A percentile compares a stretch with the other conserved stretches of the same genome.
Evolutionary conservation across 2,888 invertebrate genomes (phyloP).

Genomic region (Drosophila quasianomalipes): DNA sequence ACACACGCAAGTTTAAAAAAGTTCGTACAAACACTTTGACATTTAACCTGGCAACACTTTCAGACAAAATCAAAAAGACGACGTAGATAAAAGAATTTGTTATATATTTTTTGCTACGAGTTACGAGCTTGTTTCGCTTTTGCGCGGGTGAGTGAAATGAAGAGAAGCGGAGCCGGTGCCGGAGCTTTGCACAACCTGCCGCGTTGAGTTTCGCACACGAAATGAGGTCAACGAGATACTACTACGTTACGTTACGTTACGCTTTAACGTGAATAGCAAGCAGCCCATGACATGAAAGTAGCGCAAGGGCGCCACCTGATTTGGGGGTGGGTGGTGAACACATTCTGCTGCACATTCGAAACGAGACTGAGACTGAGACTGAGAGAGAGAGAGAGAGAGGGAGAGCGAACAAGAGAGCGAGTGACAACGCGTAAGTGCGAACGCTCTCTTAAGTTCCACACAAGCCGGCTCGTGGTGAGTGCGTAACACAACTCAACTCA

Average conservation of each 20-base stretch:
- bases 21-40: slow-evolving; percentile 66
- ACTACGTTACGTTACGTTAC: slow-evolving; percentile 57
- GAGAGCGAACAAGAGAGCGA: not conserved
- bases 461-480: slow-evolving; percentile 59
- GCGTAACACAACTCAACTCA: slow-evolving; percentile 12
- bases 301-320: slow-evolving; percentile 77
- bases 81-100: slow-evolving; percentile 17
- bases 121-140: slow-evolving; percentile 2
- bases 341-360: slow-evolving; percentile 26
- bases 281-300: slow-evolving; percentile 65
- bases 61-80: slow-evolving; percentile 13
- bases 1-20: slow-evolving; percentile 33
- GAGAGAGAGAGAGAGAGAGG: not conserved
- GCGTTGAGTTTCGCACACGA: slow-evolving; percentile 83
- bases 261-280: slow-evolving; percentile 26
- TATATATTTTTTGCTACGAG: slow-evolving; percentile 1
- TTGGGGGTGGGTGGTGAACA: slow-evolving; percentile 63
- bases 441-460: slow-evolving; percentile 59
- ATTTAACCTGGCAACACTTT: slow-evolving; percentile 50
- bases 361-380: slow-evolving; percentile 31
- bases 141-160: slow-evolving; percentile 1
- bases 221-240: slow-evolving; percentile 84
- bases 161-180: slow-evolving; percentile 16
- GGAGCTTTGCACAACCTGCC: slow-evolving; percentile 77
- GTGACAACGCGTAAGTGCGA: not conserved